Evolutionary conservation across 2,888 invertebrate genomes (phyloP).

Genomic region (Nymphalis urticae): DNA sequence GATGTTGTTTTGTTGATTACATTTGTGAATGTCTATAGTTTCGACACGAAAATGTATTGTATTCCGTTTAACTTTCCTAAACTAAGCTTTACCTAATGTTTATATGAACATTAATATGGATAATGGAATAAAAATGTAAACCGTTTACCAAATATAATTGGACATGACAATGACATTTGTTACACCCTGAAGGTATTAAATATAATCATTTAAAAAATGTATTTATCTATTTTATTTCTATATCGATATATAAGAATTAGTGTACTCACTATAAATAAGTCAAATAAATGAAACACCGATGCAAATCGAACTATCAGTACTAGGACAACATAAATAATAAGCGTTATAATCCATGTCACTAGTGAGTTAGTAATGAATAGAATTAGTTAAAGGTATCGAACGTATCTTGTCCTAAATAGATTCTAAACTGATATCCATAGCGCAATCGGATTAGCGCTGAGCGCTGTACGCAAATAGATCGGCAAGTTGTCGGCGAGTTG

Average conservation of each 20-base stretch:
- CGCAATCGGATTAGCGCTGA: conserved; percentile 36
- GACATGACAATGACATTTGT: too few relatives aligned
- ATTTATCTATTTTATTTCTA: too few relatives aligned
- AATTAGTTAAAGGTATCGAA: conserved; percentile 31
- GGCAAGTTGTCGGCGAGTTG: conserved; percentile 50
- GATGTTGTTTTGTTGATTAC: conserved; percentile 7
- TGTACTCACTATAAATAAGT: too few relatives aligned
- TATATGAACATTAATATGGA: too few relatives aligned
- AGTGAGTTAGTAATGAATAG: conserved; percentile 25
- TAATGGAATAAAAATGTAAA: too few relatives aligned
- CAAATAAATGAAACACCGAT: too few relatives aligned
- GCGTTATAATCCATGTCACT: conserved; percentile 5
- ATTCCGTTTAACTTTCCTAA: neutral
- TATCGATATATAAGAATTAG: too few relatives aligned
- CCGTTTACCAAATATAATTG: too few relatives aligned
- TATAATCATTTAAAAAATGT: too few relatives aligned
- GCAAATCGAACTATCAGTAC: neutral
- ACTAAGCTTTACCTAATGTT: neutral
- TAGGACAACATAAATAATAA: neutral
- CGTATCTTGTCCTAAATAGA: conserved; percentile 29
- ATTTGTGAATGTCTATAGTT: neutral
- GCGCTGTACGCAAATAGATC: conserved; percentile 59
- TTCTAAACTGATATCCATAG: conserved; percentile 29
- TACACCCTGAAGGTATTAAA: too few relatives aligned
- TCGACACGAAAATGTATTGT: neutral